Evolutionary conservation across 2,888 invertebrate genomes (phyloP).

Genomic region (Arrhopalites spinosus): DNA sequence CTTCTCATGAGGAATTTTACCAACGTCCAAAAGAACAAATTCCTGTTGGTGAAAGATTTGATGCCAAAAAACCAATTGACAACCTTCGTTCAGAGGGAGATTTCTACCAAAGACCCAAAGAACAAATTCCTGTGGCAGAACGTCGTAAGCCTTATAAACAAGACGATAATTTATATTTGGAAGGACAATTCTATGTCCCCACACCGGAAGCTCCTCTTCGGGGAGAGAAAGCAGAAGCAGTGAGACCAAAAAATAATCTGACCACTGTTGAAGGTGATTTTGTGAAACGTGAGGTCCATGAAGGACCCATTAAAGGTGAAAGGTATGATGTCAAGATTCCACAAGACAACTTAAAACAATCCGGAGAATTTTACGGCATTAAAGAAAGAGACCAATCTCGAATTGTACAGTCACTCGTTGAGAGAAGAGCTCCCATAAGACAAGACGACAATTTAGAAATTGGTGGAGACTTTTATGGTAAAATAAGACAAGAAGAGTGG

Average conservation of each 20-base stretch:
- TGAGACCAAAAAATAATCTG: no score
- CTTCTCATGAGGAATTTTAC: slow-evolving; percentile 62
- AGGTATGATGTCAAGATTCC: slow-evolving; percentile 63
- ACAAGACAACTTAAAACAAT: no score
- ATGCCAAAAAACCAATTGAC: no score
- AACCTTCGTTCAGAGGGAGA: no score
- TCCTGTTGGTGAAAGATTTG: no score
- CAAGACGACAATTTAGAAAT: slow-evolving; percentile 65
- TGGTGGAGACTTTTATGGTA: slow-evolving; percentile 65
- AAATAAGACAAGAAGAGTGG: slow-evolving; percentile 60
- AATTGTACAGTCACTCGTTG: no score
- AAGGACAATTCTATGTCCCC: slow-evolving; percentile 67
- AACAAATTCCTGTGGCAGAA: no score
- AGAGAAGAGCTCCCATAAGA: no score
- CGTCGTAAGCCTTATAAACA: slow-evolving; percentile 55
- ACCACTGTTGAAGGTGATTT: slow-evolving; percentile 54
- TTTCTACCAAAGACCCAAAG: slow-evolving; percentile 58
- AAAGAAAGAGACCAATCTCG: no score
- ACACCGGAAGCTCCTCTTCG: slow-evolving; percentile 58
- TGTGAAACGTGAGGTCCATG: slow-evolving; percentile 38
- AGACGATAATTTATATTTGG: slow-evolving; percentile 64
- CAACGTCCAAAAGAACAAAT: slow-evolving; percentile 53
- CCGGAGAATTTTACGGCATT: no score
- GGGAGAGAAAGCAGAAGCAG: no score
- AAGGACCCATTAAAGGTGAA: slow-evolving; percentile 59